Base-by-base conservation (phyloP, 2,797 vertebrate genomes). In the Periophthalmus magnuspinnatus region DNA sequence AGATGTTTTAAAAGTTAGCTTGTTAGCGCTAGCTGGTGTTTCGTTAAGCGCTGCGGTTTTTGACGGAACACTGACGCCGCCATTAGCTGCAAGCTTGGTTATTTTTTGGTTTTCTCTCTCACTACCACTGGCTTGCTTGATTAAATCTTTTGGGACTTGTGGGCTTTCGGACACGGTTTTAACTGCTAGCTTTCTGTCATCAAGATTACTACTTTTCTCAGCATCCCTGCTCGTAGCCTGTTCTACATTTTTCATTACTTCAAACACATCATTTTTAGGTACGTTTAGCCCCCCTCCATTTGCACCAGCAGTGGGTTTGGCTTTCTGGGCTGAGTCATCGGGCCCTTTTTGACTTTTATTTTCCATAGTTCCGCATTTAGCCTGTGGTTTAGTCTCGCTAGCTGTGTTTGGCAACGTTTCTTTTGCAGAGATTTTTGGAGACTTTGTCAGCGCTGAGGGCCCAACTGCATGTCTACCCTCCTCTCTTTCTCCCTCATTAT, bases 311-410 rank as follows among this genome's bases (percentile, higher is more conserved):
- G 79, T 55, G 70, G 70, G 68, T 60, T 77, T 70, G 64, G 75
- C 59, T 52, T 73, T 8, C 28, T 76, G 69, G 14, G 70, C 81
- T 89, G 90, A 89, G 78, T 91, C 87, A 91, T 84, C 69, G 0
- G 28, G 41, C 38, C 76, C 70, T 68, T 77, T 85, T 47, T 82
- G 61, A 47, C 36, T 68, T 0, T 57, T 67, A 85, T 86, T 91
- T 89, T 86, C 85, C 88, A 81, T 69, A 22, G 77, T 72, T 45
- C 58, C 77, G 81, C 77, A 83, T 57, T 71, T 60, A 75, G 70
- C 38, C 70, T 77, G 81, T 17, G 77, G 67, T 58, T 81, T 65
- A n/a, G 60, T 74, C 65, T 56, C 45, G 67, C 13, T 70, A 47
- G 62, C 67, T 36, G 38, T 24, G 63, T 13, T 71, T 21, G 68